Evolutionary conservation across 30 jellyfish, hydroid and myxozoan genomes (phyloP).

Genomic region (Chrysaora quinquecirrha): DNA sequence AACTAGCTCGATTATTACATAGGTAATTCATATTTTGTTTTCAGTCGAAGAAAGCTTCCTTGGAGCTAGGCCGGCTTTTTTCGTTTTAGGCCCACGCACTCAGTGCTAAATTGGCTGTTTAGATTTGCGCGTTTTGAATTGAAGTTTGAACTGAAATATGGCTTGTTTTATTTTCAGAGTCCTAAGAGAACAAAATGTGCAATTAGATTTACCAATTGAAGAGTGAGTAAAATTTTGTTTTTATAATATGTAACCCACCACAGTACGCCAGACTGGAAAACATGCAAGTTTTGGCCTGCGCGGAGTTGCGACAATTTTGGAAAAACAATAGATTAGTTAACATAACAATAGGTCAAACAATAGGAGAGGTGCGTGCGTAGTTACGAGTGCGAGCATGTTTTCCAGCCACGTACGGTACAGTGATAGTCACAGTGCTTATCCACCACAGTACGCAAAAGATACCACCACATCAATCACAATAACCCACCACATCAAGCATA

Average conservation of each 20-base stretch:
- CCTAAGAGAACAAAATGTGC: slow-evolving; percentile 69
- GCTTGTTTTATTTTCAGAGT: slow-evolving; percentile 28
- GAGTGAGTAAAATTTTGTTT: slow-evolving; percentile 32
- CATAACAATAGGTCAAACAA: too few species aligned
- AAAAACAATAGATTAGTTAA: too few species aligned
- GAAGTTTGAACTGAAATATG: neutral
- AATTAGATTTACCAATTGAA: slow-evolving; percentile 60
- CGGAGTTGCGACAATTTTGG: too few species aligned
- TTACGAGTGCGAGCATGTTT: too few species aligned
- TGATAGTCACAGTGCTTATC: too few species aligned
- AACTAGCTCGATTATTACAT: slow-evolving; percentile 48
- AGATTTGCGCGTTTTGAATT: neutral
- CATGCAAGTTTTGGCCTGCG: too few species aligned
- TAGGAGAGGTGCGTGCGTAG: neutral
- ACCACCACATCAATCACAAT: too few species aligned
- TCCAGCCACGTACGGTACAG: neutral
- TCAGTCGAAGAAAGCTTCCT: neutral
- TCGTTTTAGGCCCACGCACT: neutral
- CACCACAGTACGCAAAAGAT: too few species aligned
- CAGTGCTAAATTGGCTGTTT: neutral
- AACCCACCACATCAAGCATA: too few species aligned
- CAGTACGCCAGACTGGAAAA: too few species aligned
- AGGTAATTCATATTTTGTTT: slow-evolving; percentile 3
- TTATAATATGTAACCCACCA: neutral
- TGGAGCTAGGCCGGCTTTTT: neutral